Base-by-base conservation (phyloP, 2,888 invertebrate genomes). In the Rhimphoctona megacephalus region DNA sequence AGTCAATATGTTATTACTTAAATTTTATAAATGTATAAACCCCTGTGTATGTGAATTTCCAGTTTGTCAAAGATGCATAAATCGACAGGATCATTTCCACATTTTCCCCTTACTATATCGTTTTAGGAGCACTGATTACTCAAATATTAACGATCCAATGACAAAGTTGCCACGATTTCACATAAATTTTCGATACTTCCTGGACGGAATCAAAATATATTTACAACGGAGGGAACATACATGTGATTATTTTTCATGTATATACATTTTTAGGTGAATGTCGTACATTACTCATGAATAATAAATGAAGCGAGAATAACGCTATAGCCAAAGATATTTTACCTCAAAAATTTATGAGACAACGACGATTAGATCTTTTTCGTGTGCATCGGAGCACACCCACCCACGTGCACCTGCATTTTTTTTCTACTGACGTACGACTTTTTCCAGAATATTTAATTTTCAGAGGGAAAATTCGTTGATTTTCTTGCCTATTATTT, bases 261-360 rank as follows among this genome's bases (percentile, higher is more conserved):
- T 52, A 19, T 33, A 33, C n/a, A 49, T 54, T 14, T 54, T 36
- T 22, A 8, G 7, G 39, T 54, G 67, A 43, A 66, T 67, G 61
- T 57, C 82, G 74, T 76, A 72, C 46, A 83, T 86, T 81, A 73
- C 83, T 81, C 86, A 84, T 86, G 86, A 86, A 86, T 86, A 83
- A 78, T 81, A 78, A 83, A 86, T 83, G 72, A 86, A 66, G 69
- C 86, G 86, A 78, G 78, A 83, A 43, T 57, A 69, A 11, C 17
- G 49, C 52, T 19, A 11, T 2, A 39, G 46, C 39, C 43, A 43
- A 33, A 61, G 33, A 66, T 72, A 73, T 83, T 86, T 80, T 72
- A 77, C 49, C 67, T 83, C 25, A 81, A 81, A 73, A 86, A 86
- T 86, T 83, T 86, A 86, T 83, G 86, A 73, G 77, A 61, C 81